Base-by-base conservation (phyloP, 2,113 vertebrate species). In the Orthonyx spaldingii region DNA sequence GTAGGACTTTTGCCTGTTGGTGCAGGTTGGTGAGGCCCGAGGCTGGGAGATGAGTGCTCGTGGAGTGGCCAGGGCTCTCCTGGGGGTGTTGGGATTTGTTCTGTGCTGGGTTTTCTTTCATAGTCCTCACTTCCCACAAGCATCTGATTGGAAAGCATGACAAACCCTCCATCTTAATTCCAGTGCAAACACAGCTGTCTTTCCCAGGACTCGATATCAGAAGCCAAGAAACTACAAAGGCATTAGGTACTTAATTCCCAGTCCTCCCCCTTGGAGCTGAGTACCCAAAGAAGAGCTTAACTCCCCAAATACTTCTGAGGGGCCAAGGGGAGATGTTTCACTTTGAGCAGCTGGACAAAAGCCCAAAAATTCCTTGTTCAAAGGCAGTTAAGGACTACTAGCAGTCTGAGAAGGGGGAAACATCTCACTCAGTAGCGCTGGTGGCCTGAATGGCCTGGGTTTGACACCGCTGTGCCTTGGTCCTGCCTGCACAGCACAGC, bases 151-250 rank as follows among this genome's bases (percentile, higher is more conserved):
- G 55, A 91, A 42, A 88, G 42, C 24, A 8, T 23, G 71, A 44
- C 55, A 92, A 85, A 23, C 23, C 28, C 41, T 89, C 87, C 76
- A 13, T 86, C 68, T 44, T 80, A 86, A 94, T 90, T 63, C 55
- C 85, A 74, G 64, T 33, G 52, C 92, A 95, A 95, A 85, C 68
- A 95, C 90, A 92, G 78, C 85, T 90, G 84, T 79, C 75, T 63
- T 37, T 89, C 63, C 46, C 59, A 77, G 39, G 47, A 30, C 52
- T 76, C 2, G 3, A 1, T 47, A 13, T 57, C 49, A 94, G 81
- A 87, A 86, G 76, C 85, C 83, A 88, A 65, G 88, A 70, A 84
- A 66, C 76, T 80, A 74, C 76, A 90, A 77, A 90, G 63, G 27
- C 68, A 66, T 90, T 49, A 80, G 92, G 57, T 89, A 53, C 81